phyloP scores from a whole-genome alignment of 2,888 invertebrate genomes.

The Sclerodermus sp. region DNA sequence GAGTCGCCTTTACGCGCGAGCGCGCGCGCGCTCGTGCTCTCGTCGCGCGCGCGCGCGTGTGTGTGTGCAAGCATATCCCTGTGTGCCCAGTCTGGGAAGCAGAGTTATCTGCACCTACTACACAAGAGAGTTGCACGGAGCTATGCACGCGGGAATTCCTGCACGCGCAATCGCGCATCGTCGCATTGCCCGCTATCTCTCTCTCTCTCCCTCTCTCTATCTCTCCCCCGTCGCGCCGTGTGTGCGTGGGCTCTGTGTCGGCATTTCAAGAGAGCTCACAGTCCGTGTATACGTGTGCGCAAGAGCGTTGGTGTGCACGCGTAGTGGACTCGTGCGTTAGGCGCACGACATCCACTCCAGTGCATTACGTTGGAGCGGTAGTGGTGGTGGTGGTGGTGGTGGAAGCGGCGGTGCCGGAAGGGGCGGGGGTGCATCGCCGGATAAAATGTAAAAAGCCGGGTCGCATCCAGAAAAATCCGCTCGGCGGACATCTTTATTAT shows the following conservation, averaged over 20 bases:
- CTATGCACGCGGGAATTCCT: neutral
- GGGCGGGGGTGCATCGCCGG: conserved; percentile 2
- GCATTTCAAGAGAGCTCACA: neutral
- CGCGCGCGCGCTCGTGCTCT: conserved; percentile 2
- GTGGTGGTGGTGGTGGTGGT: neutral
- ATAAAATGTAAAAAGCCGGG: conserved; percentile 10
- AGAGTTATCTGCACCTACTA: neutral
- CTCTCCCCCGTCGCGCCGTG: no score
- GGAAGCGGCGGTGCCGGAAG: neutral
- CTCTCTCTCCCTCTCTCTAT: no score
- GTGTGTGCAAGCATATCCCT: neutral
- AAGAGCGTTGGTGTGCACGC: neutral
- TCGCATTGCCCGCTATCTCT: no score
- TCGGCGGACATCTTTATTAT: conserved; percentile 9
- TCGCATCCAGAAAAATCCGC: conserved; percentile 19
- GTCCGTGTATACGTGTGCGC: neutral
- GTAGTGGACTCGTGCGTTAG: neutral
- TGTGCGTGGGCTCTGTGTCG: neutral
- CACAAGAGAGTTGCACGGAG: no score
- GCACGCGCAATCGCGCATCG: neutral
- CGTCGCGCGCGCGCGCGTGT: conserved; percentile 2
- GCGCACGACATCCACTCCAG: no score
- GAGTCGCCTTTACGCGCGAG: no score
- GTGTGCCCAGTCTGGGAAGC: neutral
- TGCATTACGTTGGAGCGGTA: neutral